A percentile compares a stretch with the other conserved stretches of the same genome.
These are phyloP conservation scores for Dione vanillae DNA, from an alignment of 2,888 invertebrate genomes.

Conservation along the genomic window DNA sequence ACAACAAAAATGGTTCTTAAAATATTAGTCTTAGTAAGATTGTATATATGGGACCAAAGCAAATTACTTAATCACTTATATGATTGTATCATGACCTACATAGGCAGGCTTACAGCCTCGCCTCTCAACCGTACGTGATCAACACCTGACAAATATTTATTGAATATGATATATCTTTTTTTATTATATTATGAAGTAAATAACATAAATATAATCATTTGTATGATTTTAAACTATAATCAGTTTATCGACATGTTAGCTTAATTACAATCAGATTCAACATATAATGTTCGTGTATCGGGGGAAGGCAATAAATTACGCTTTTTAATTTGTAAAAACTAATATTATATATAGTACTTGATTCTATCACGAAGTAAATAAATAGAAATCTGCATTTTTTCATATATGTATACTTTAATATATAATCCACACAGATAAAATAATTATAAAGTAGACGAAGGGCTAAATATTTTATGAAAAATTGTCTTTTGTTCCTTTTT, in stretches of 20 bases:
- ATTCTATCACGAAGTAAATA: slow-evolving; percentile 39
- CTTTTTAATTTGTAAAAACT: slow-evolving; percentile 82
- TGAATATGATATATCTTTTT: slow-evolving; percentile 15
- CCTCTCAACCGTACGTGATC: slow-evolving; percentile 20
- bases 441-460: slow-evolving; percentile 54
- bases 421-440: slow-evolving; percentile 38
- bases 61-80: slow-evolving; percentile 51
- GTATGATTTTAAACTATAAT: slow-evolving; percentile 23
- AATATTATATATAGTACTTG: slow-evolving; percentile 48
- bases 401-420: slow-evolving; percentile 43
- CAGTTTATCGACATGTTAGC: slow-evolving; percentile 13
- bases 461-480: slow-evolving; percentile 59
- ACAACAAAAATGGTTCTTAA: slow-evolving; percentile 52
- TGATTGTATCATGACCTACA: slow-evolving; percentile 28
- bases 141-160: slow-evolving; percentile 26
- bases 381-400: slow-evolving; percentile 40
- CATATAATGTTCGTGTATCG: slow-evolving; percentile 63
- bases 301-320: slow-evolving; percentile 90
- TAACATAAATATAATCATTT: slow-evolving; percentile 10
- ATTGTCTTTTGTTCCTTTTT: slow-evolving; percentile 72
- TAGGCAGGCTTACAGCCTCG: slow-evolving; percentile 30
- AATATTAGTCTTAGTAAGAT: slow-evolving; percentile 48
- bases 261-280: slow-evolving; percentile 55
- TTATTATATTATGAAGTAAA: slow-evolving; percentile 13
- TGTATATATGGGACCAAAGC: slow-evolving; percentile 69